Conservation (phyloP, 2,888 invertebrate species). For the Pomacea canaliculata region DNA sequence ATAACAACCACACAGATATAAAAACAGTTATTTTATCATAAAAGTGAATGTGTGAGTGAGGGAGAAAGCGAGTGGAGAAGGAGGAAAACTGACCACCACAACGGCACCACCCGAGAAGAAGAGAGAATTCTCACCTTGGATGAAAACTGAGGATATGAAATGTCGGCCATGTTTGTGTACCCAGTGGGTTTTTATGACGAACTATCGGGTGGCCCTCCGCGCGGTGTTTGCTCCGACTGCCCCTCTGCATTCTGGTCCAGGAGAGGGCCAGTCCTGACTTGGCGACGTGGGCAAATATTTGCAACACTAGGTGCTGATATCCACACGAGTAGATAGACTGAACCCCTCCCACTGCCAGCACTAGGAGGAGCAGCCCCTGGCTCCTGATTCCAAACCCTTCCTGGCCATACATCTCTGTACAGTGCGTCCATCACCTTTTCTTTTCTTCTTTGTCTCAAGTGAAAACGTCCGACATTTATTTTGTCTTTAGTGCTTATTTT, state of each 20-base stretch:
- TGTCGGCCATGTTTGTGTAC: neutral
- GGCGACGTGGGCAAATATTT: constrained; percentile 27
- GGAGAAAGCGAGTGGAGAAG: neutral
- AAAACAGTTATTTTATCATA: no score
- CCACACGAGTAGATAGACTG: constrained; percentile 19
- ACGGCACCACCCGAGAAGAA: neutral
- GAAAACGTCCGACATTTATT: no score
- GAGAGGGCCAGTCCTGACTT: neutral
- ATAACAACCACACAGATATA: no score
- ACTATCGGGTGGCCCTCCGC: neutral
- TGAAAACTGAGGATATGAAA: neutral
- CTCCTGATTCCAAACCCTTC: neutral
- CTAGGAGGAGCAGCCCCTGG: neutral
- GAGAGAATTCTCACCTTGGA: neutral
- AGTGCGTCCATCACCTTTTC: no score
- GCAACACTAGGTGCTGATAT: constrained; percentile 23
- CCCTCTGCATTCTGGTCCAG: neutral
- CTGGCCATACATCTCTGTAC: no score
- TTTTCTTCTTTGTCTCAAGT: no score
- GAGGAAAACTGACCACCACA: neutral
- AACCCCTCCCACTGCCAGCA: neutral
- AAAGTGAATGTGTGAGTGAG: neutral
- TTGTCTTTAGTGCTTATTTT: no score
- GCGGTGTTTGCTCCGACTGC: constrained; percentile 19
- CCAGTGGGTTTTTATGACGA: neutral